Evolutionary conservation across 2,888 invertebrate genomes (phyloP).

Genomic region (Cephus rjabovi): DNA sequence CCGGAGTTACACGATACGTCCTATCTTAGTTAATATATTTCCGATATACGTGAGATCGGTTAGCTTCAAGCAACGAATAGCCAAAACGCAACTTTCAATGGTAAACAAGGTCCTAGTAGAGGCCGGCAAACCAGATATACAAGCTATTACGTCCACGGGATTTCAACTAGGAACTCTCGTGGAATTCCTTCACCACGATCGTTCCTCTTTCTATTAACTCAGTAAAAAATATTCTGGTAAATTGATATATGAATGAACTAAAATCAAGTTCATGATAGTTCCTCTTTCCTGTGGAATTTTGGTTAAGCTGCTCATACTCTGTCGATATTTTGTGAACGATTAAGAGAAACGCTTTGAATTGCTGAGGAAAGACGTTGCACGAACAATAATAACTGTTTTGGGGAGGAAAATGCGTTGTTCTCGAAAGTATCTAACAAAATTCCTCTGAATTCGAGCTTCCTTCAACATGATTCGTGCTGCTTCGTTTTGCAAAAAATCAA

Average conservation of each 20-base stretch:
- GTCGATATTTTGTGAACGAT: neutral
- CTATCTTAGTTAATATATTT: neutral
- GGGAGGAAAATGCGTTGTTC: neutral
- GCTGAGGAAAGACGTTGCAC: neutral
- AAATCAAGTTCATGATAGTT: neutral
- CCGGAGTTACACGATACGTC: neutral
- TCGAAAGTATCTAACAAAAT: neutral
- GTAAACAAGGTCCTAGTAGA: neutral
- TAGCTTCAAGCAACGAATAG: neutral
- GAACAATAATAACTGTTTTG: neutral
- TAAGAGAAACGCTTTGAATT: neutral
- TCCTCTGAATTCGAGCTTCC: neutral
- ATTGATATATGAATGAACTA: neutral
- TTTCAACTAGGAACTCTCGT: neutral
- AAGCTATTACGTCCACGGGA: neutral
- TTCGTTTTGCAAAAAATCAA: conserved; percentile 29
- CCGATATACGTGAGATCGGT: neutral
- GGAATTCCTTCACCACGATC: neutral
- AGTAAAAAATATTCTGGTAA: too few relatives aligned
- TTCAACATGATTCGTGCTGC: neutral
- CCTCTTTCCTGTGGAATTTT: neutral
- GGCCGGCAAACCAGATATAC: neutral
- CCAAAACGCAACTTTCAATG: neutral
- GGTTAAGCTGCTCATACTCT: neutral
- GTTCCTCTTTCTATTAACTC: neutral